phyloP scores from a whole-genome alignment of 1,140 invertebrate genomes.

The Samia ricini region DNA sequence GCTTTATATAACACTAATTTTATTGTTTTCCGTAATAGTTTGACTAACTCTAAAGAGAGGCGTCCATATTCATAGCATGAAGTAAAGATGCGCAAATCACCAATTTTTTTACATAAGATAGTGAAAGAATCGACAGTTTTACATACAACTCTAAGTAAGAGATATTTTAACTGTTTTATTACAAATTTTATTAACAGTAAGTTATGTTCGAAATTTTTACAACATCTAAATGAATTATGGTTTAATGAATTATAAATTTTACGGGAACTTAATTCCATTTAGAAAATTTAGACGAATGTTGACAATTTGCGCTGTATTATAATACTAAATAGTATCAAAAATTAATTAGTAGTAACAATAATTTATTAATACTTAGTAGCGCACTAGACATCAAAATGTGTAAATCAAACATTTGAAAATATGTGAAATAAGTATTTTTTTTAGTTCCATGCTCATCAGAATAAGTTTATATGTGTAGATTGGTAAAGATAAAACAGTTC shows the following conservation, averaged over 20 bases:
- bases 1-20: conserved; percentile 71
- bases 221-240: conserved; percentile 56
- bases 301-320: conserved; percentile 30
- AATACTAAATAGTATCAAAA: conserved; percentile 18
- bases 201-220: conserved; percentile 57
- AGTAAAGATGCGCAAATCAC: conserved; percentile 71
- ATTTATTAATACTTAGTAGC: conserved; percentile 16
- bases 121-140: conserved; percentile 66
- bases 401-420: conserved; percentile 72
- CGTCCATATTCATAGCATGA: conserved; percentile 73
- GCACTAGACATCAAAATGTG: conserved; percentile 18
- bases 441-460: conserved; percentile 66
- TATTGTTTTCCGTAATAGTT: conserved; percentile 70
- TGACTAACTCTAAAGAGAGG: conserved; percentile 75
- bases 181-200: conserved; percentile 55
- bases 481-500: no score
- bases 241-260: conserved; percentile 43
- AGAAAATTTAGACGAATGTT: conserved; percentile 40
- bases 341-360: conserved; percentile 20
- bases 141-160: conserved; percentile 67
- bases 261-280: conserved; percentile 74
- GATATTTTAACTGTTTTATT: conserved; percentile 54
- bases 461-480: conserved; percentile 37
- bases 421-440: conserved; percentile 67
- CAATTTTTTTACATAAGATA: conserved; percentile 69